Evolutionary conservation across 1,140 invertebrate genomes (phyloP).

Genomic region (Tribolium madens): DNA sequence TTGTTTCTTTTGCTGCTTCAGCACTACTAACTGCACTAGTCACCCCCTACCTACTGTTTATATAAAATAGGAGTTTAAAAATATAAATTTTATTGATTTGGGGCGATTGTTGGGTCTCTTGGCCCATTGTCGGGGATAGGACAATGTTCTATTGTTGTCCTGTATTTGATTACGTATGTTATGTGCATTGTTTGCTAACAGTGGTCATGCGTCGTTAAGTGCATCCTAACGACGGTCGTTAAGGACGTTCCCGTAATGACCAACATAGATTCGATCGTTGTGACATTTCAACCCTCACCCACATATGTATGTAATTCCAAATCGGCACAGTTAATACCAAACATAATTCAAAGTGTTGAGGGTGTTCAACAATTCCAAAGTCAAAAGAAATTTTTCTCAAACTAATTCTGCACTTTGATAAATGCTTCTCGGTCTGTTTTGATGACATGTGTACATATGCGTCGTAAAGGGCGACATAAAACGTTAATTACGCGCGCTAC

Average conservation of each 20-base stretch:
- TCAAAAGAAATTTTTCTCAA: background rate
- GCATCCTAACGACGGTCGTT: slow-evolving; percentile 45
- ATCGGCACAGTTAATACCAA: slow-evolving; percentile 6
- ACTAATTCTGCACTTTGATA: slow-evolving; percentile 22
- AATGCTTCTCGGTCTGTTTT: background rate
- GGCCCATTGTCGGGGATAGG: slow-evolving; percentile 10
- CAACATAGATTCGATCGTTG: slow-evolving; percentile 29
- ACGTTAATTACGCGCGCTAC: slow-evolving; percentile 30
- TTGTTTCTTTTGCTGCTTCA: too few relatives aligned
- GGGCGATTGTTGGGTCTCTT: too few relatives aligned
- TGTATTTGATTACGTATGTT: slow-evolving; percentile 45
- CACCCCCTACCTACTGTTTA: too few relatives aligned
- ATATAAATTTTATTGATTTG: too few relatives aligned
- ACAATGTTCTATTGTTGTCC: slow-evolving; percentile 33
- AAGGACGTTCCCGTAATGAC: slow-evolving; percentile 34
- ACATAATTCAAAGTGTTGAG: background rate
- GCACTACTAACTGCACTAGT: too few relatives aligned
- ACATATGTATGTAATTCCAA: slow-evolving; percentile 22
- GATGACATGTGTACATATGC: slow-evolving; percentile 30
- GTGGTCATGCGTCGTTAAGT: slow-evolving; percentile 48
- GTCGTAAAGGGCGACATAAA: slow-evolving; percentile 25
- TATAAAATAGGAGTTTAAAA: too few relatives aligned
- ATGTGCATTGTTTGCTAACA: slow-evolving; percentile 45
- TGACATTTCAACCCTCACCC: slow-evolving; percentile 34
- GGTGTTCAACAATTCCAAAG: background rate